Conservation (phyloP, 2,888 invertebrate species). For the Zhengitettix transpicula region DNA sequence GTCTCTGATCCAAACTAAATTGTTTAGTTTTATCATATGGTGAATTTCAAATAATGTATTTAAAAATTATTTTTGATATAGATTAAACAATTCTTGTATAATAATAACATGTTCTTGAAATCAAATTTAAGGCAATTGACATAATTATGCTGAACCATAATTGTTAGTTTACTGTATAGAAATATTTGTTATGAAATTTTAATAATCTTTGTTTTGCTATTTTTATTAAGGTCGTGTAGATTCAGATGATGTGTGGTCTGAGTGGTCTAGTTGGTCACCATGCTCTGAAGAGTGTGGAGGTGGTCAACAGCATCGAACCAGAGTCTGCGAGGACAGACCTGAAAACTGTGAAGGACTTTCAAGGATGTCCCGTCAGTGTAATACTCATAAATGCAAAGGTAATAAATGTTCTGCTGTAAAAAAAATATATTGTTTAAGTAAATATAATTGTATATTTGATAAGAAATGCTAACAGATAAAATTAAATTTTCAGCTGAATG, state of each 20-base stretch:
- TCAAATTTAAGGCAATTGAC: too few species aligned
- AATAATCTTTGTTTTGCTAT: neutral
- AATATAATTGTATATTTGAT: neutral
- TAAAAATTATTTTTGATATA: too few species aligned
- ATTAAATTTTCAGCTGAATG: constrained; percentile 38
- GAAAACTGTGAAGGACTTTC: constrained; percentile 32
- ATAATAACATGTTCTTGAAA: too few species aligned
- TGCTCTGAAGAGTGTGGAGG: constrained; percentile 50
- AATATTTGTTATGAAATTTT: too few species aligned
- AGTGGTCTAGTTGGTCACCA: constrained; percentile 47
- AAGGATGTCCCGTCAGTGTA: constrained; percentile 51
- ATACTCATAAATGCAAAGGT: constrained; percentile 53
- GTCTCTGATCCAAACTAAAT: too few species aligned
- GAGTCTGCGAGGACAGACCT: constrained; percentile 25
- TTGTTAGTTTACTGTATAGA: too few species aligned
- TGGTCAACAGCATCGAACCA: constrained; percentile 48
- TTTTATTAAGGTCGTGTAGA: constrained; percentile 15
- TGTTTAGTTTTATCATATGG: too few species aligned
- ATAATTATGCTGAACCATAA: too few species aligned
- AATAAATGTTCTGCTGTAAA: constrained; percentile 4
- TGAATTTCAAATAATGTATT: too few species aligned
- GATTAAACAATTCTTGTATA: too few species aligned
- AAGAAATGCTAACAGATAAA: neutral
- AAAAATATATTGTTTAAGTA: neutral
- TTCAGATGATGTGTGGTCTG: constrained; percentile 31